Evolutionary conservation across 1,140 invertebrate genomes (phyloP), one percentile per base, ranked within the genome.

Genomic region (Choristoneura fumiferana): DNA sequence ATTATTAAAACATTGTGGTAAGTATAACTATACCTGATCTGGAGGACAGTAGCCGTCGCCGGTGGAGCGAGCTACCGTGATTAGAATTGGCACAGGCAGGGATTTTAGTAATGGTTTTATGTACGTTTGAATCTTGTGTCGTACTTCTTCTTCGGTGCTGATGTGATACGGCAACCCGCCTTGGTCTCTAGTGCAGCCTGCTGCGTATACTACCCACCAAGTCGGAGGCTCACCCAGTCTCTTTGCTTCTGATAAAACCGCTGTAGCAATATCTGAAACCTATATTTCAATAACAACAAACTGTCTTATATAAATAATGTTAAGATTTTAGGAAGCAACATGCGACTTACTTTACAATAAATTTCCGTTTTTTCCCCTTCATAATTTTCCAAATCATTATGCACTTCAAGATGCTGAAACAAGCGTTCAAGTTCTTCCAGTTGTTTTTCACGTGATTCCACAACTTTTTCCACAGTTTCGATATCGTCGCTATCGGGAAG

Each of bases 11-110:
- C 22, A 29, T 6, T 29, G 22, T 29, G 6, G 2, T 29, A 29
- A 35, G 35, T 57, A 14, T 54, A 12, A 35, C 57, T 56, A 55
- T 35, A 86, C 85, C 69, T 86, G 83, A 60, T 81, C 49, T 6
- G 72, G 54, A 1, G 97, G 96, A 76, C 96, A 97, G 76, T 97
- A 98, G 56, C 97, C 96, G 73, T 98, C 97, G n/a, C 93, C 91
- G 53, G 94, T 94, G 0, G 96, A 97, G 74, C 94, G 91, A 0
- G 96, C 93, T 54, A 97, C 92, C 0, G 96, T 97, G 5, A 98
- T 91, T 4, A 95, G 86, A 0, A 92, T 92, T 3, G 96, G 96
- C 34, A 89, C 81, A 0, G 93, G 92, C 1, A 97, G 74, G 33
- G 84, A 76, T n/a, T 90, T 71, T 5, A 97, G 73, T 49, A 96